phyloP scores from a whole-genome alignment of 2,888 invertebrate species.

The Electrophaes corylata region DNA sequence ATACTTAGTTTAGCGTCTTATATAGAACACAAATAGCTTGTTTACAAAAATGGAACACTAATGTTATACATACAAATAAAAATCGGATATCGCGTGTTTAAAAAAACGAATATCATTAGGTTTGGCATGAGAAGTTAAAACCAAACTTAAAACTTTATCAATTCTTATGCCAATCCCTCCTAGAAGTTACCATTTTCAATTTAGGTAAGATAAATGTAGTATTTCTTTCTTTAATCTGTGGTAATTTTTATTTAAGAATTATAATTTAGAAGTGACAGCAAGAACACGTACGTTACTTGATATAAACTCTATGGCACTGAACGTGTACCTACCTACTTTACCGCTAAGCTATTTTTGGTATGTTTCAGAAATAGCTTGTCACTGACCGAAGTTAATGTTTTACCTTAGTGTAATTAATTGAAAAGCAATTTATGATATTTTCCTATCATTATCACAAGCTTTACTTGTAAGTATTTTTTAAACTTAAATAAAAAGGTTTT shows the following conservation, averaged over 20 bases:
- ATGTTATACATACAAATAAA: constrained; percentile 1
- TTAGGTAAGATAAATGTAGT: background rate
- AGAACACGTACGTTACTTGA: too few relatives aligned
- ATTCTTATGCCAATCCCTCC: background rate
- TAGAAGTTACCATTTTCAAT: background rate
- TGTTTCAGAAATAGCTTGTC: background rate
- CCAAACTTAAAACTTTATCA: background rate
- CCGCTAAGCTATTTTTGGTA: background rate
- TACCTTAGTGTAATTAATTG: background rate
- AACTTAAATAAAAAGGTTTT: too few relatives aligned
- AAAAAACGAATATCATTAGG: background rate
- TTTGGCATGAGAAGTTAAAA: background rate
- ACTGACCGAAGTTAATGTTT: background rate
- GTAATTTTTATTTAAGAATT: too few relatives aligned
- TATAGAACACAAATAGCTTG: constrained; percentile 8
- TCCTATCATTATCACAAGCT: too few relatives aligned
- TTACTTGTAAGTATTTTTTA: too few relatives aligned
- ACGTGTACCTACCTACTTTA: too few relatives aligned
- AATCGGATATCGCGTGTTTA: background rate
- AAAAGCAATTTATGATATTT: background rate
- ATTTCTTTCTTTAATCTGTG: too few relatives aligned
- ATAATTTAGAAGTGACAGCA: too few relatives aligned
- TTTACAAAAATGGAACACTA: background rate
- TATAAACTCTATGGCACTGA: too few relatives aligned
- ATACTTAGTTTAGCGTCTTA: background rate